Percentiles rank a stretch among this genome's conserved stretches.
These are phyloP conservation scores for Griposia aprilina DNA, from an alignment of 2,888 invertebrate genomes.

Conservation along the genomic window DNA sequence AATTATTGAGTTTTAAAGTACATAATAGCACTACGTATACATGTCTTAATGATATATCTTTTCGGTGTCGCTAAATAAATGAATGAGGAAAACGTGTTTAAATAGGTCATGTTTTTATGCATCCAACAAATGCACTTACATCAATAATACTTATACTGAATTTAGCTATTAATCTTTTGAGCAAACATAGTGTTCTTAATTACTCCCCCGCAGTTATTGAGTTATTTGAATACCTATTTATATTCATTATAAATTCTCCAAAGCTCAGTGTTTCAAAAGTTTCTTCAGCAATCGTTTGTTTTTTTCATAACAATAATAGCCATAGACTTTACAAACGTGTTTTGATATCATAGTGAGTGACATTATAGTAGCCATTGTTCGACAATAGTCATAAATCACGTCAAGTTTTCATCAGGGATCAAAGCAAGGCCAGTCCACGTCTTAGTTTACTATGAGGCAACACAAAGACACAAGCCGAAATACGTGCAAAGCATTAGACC, in stretches of 20 bases:
- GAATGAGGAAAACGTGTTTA: slow-evolving; percentile 17
- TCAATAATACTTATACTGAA: not conserved
- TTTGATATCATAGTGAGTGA: not conserved
- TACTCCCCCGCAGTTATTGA: too few species aligned
- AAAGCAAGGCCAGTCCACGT: not conserved
- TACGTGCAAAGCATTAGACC: slow-evolving; percentile 74
- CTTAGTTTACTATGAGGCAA: slow-evolving; percentile 63
- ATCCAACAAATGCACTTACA: not conserved
- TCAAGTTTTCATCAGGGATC: slow-evolving; percentile 12
- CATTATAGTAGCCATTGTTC: not conserved
- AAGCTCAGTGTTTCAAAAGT: not conserved
- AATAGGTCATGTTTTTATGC: slow-evolving; percentile 17
- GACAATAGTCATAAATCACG: not conserved
- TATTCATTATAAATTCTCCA: not conserved
- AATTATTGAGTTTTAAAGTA: slow-evolving; percentile 14
- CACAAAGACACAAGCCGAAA: slow-evolving; percentile 62
- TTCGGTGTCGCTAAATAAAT: not conserved
- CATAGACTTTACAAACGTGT: not conserved
- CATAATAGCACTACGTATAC: too few species aligned
- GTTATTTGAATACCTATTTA: not conserved
- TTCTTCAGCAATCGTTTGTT: not conserved
- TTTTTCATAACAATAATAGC: not conserved
- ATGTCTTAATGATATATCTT: not conserved
- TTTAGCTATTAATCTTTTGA: not conserved
- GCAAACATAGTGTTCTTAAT: not conserved